phyloP scores from a whole-genome alignment of 53 echinoderm and acorn worm species.

The Mesocentrotus franciscanus region DNA sequence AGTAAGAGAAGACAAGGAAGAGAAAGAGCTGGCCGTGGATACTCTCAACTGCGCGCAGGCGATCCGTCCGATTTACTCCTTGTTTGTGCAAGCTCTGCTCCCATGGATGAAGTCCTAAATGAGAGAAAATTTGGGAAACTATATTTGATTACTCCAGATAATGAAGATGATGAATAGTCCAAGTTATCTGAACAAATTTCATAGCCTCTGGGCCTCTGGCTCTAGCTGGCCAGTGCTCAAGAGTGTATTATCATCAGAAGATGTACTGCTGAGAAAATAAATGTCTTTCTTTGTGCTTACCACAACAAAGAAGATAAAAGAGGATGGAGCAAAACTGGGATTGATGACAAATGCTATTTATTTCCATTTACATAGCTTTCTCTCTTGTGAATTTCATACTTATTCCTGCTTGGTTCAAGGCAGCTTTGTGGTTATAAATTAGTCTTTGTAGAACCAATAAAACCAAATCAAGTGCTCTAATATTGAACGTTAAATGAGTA shows the following conservation, averaged over 20 bases:
- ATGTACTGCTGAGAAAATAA: conserved; percentile 54
- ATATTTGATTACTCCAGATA: conserved; percentile 66
- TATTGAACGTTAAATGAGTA: background rate
- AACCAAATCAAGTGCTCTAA: background rate
- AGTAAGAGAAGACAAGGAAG: conserved; percentile 1
- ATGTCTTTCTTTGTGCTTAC: conserved; percentile 43
- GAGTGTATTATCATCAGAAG: conserved; percentile 3
- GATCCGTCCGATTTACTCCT: conserved; percentile 36
- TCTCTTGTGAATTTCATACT: background rate
- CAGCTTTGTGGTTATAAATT: background rate
- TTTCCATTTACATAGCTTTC: background rate
- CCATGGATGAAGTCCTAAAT: conserved; percentile 31
- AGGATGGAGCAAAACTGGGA: background rate
- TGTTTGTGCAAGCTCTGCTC: conserved; percentile 58
- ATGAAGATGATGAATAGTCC: conserved; percentile 61
- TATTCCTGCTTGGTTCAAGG: background rate
- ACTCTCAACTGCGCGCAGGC: conserved; percentile 5
- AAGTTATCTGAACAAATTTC: conserved; percentile 49
- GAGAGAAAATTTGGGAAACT: conserved; percentile 65
- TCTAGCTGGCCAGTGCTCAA: conserved; percentile 24
- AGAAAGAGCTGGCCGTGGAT: background rate
- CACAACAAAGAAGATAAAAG: conserved; percentile 33
- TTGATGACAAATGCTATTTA: conserved; percentile 36
- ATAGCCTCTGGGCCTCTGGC: conserved; percentile 26
- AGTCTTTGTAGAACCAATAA: background rate